These are phyloP conservation scores for Chymomyza fuscimana DNA, from an alignment of 2,888 invertebrate species.

Conservation along the genomic window DNA sequence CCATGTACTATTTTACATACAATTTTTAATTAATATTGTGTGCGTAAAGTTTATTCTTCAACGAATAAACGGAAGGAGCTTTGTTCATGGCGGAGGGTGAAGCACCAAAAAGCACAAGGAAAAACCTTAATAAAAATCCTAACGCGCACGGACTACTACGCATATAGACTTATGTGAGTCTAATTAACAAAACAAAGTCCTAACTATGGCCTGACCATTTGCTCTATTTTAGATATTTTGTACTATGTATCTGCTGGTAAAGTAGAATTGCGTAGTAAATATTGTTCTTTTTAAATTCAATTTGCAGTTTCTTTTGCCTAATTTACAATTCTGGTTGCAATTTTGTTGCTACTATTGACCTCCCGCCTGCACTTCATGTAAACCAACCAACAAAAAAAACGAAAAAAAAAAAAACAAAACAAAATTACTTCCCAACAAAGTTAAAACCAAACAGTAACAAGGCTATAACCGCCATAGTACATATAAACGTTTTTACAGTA, in stretches of 20 bases:
- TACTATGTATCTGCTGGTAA: background rate
- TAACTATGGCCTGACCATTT: background rate
- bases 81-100: no score
- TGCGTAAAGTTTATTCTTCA: no score
- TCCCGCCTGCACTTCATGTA: background rate
- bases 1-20: no score
- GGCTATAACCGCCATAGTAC: background rate
- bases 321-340: background rate
- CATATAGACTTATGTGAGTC: no score
- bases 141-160: no score
- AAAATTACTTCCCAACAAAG: background rate
- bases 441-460: background rate
- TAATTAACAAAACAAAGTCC: no score
- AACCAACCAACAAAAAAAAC: background rate
- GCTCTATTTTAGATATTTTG: background rate
- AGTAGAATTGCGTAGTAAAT: background rate
- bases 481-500: background rate
- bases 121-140: no score
- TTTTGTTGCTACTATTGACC: background rate
- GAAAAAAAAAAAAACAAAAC: background rate
- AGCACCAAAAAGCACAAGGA: no score
- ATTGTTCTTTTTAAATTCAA: background rate
- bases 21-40: no score
- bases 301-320: background rate
- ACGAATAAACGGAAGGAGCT: no score